Base-by-base conservation (phyloP, 1,140 invertebrate species). In the Holotrichia oblita region DNA sequence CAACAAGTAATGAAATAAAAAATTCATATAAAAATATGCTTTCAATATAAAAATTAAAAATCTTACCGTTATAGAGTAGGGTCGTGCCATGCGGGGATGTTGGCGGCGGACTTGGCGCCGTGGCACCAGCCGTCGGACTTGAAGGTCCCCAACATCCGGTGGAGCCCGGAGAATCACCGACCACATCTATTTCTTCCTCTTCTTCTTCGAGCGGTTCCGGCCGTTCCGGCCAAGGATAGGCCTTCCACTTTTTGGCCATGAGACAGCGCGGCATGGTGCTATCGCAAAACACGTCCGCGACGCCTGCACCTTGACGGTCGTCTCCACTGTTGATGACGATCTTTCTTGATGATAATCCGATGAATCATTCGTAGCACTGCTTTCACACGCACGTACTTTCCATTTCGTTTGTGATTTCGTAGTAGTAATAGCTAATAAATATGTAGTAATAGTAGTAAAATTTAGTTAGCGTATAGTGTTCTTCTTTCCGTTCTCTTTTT, bases 161-260 rank as follows among this genome's bases (percentile, higher is more conserved):
- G 27, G 85, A 85, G 77, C 86, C 84, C 80, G 85, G 87, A 75
- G 91, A 91, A 76, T 91, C 92, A 77, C 94, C 94, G 83, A 95
- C 94, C 89, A 94, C 94, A 88, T 94, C 94, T 87, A 94, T 93
- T 88, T 95, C 94, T 77, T 95, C 94, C 79, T 94, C 93, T 79
- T 93, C 91, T 17, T 84, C 81, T 12, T 83, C 81, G 72, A 61
- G 78, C 64, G 79, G 81, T 27, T 87, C 86, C 79, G 89, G 88
- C 82, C 93, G 90, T 85, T 93, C 92, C 84, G 91, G 91, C 92
- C 93, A 93, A 81, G 93, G 92, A 88, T 94, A 94, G 83, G 91
- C 93, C 91, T 95, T 96, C 94, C 94, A 95, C 90, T 96, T 96
- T 88, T 96, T 95, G 83, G 94, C 94, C 94, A 96, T 96, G 84